Percentiles rank a stretch among this genome's conserved stretches.
phyloP scores from a whole-genome alignment of 1,140 invertebrate genomes.

The Belonocnema kinseyi region DNA sequence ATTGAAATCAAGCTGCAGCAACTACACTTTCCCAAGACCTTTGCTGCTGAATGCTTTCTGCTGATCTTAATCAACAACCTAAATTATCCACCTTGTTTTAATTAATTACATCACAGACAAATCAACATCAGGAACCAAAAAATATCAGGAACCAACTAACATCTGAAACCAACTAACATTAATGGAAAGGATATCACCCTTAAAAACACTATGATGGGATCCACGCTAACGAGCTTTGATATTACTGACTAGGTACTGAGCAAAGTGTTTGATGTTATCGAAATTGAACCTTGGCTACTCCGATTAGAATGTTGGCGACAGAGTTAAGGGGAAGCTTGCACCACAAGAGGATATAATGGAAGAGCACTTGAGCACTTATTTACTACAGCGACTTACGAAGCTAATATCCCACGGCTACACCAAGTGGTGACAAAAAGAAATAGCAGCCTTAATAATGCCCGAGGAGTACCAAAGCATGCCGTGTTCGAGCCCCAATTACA shows the following conservation, averaged over 20 bases:
- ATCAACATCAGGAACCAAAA: too few relatives aligned
- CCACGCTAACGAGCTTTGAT: too few relatives aligned
- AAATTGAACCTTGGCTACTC: not conserved
- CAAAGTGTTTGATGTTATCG: conserved; percentile 11
- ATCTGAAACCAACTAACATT: too few relatives aligned
- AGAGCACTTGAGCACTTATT: conserved; percentile 43
- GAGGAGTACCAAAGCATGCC: conserved; percentile 7
- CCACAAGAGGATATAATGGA: conserved; percentile 36
- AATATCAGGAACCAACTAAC: too few relatives aligned
- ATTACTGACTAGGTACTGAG: not conserved
- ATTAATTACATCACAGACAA: not conserved
- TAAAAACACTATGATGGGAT: too few relatives aligned
- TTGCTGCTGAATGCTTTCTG: not conserved
- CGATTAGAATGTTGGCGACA: not conserved
- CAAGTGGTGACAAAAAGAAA: conserved; percentile 23
- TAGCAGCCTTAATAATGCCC: conserved; percentile 34
- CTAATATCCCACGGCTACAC: conserved; percentile 39
- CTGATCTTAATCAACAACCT: conserved; percentile 12
- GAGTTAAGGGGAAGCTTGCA: not conserved
- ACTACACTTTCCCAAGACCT: conserved; percentile 15
- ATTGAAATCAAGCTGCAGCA: not conserved
- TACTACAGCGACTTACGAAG: conserved; percentile 43
- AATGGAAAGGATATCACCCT: too few relatives aligned
- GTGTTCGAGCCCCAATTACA: conserved; percentile 41
- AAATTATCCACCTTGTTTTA: conserved; percentile 12